Evolutionary conservation across 1,140 invertebrate genomes (phyloP).

Genomic region (Drosophila tropicalis): DNA sequence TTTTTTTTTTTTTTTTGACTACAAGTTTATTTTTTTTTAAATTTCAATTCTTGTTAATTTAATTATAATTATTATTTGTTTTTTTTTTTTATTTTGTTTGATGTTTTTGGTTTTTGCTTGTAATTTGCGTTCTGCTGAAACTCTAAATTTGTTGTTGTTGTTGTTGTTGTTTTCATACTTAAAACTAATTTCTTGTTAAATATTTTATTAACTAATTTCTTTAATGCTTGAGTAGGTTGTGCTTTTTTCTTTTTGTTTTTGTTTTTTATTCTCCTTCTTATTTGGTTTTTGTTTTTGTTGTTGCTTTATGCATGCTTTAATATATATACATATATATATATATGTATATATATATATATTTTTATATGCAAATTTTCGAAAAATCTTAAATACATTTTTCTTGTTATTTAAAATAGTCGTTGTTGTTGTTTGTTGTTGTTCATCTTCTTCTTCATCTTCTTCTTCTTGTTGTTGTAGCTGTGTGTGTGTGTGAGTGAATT

Average conservation of each 20-base stretch:
- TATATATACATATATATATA: slow-evolving; percentile 13
- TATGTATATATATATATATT: slow-evolving; percentile 50
- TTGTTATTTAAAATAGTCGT: slow-evolving; percentile 76
- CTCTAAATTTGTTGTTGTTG: slow-evolving; percentile 67
- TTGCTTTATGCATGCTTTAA: slow-evolving; percentile 23
- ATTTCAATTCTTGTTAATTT: slow-evolving; percentile 14
- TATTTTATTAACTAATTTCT: slow-evolving; percentile 49
- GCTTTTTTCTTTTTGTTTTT: slow-evolving; percentile 71
- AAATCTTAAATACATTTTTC: slow-evolving; percentile 20
- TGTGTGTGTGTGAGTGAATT: slow-evolving; percentile 47
- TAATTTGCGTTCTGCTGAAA: slow-evolving; percentile 63
- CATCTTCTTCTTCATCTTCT: no score
- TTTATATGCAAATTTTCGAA: slow-evolving; percentile 67
- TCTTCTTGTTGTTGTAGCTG: slow-evolving; percentile 24
- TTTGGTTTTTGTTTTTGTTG: slow-evolving; percentile 29
- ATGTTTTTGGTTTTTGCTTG: slow-evolving; percentile 45
- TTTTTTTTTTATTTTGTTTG: slow-evolving; percentile 20
- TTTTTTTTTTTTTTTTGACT: slow-evolving; percentile 30
- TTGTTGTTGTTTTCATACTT: slow-evolving; percentile 28
- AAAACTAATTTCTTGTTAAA: slow-evolving; percentile 21
- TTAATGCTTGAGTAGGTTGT: slow-evolving; percentile 37
- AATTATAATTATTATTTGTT: slow-evolving; percentile 36
- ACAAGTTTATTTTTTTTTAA: slow-evolving; percentile 12
- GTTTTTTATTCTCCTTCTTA: slow-evolving; percentile 53
- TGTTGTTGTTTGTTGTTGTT: no score